Evolutionary conservation across 2,888 invertebrate genomes (phyloP), one percentile per base, ranked within the genome.

Genomic region (Emmelina monodactyla): DNA sequence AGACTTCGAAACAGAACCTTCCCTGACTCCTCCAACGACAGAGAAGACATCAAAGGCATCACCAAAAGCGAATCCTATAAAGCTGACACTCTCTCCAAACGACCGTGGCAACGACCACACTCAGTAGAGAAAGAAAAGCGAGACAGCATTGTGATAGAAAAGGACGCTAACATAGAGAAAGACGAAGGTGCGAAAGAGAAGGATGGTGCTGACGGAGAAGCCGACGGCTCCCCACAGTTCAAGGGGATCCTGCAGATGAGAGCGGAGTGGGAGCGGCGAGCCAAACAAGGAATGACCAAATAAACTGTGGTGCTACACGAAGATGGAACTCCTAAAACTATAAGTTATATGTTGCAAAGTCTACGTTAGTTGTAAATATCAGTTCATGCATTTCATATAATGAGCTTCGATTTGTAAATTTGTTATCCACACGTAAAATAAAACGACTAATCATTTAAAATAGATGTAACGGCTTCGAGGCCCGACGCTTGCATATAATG

Each of bases 221-320:
- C 71, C 6, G 76, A 71, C 38, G 71, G 64, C 31, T 66, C 78
- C 41, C 82, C 83, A 29, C 82, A 83, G 55, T 87, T 88, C 51
- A 88, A 88, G 55, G 87, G 88, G 40, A 89, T 90, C 44, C 83
- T 87, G 57, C 88, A 89, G 54, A 83, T 88, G 54, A 82, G 87
- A 37, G 89, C 89, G 4, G 88, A 89, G 55, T 90, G 90, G 90
- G 90, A 90, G 61, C 83, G 88, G 49, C 76, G 89, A 46, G 88
- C 88, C 22, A 88, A 88, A 65, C 87, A 87, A 65, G 87, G 84
- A 49, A 82, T 84, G 73, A 84, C 83, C 71, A 85, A 85, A 71
- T 81, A 70, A 65, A 60, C 41, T 43, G 51, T 56, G 75, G 76
- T 76, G 76, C 78, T 76, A 73, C 55, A 61, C 60, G 56, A 57